A percentile compares a stretch with the other conserved stretches of the same genome.
phyloP scores from a whole-genome alignment of 2,113 vertebrate genomes.

The Halichoerus grypus region DNA sequence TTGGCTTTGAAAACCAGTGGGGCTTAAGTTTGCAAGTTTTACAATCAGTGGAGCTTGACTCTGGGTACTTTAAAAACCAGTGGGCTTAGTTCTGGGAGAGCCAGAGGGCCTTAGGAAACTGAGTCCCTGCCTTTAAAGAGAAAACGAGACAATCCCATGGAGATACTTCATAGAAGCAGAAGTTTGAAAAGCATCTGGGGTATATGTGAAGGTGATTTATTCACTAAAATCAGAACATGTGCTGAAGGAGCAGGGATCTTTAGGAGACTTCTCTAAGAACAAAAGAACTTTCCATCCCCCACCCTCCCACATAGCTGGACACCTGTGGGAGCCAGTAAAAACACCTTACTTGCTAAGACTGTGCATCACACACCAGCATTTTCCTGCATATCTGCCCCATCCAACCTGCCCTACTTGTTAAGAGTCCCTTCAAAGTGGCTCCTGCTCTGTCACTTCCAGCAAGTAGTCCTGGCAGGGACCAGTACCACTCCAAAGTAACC shows the following conservation, averaged over 20 bases:
- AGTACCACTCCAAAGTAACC: not conserved
- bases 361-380: not conserved
- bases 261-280: not conserved
- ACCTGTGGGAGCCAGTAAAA: not conserved
- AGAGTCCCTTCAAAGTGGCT: not conserved
- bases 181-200: not conserved
- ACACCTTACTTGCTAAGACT: not conserved
- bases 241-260: not conserved
- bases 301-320: not conserved
- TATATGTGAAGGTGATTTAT: not conserved
- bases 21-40: not conserved
- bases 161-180: not conserved
- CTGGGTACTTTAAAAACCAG: not conserved
- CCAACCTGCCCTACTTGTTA: not conserved
- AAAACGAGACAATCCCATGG: not conserved
- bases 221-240: not conserved
- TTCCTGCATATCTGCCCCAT: not conserved
- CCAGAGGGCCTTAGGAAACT: not conserved
- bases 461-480: not conserved
- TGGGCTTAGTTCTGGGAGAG: not conserved
- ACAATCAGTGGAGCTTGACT: not conserved
- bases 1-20: not conserved
- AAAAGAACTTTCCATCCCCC: not conserved
- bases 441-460: not conserved
- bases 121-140: not conserved